Conservation (phyloP, 2,888 invertebrate species). For the Lapara coniferarum region DNA sequence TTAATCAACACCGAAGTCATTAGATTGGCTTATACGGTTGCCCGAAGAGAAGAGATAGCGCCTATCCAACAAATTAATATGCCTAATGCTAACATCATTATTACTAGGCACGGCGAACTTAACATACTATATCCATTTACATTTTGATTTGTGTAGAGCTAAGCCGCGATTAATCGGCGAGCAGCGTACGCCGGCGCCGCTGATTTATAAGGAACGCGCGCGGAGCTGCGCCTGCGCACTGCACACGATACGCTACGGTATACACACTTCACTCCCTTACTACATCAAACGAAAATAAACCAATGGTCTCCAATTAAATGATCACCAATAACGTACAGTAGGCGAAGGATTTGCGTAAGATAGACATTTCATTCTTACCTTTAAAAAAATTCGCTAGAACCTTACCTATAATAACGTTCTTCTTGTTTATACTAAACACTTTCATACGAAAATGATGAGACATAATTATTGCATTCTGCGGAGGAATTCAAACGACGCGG, state of each 20-base stretch:
- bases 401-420: not conserved
- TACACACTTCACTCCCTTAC: constrained; percentile 7
- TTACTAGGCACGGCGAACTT: constrained; percentile 80
- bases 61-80: constrained; percentile 81
- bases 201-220: constrained; percentile 68
- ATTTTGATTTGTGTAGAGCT: constrained; percentile 82
- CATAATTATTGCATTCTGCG: not conserved
- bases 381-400: not conserved
- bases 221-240: constrained; percentile 36
- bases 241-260: constrained; percentile 43
- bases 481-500: constrained; percentile 12
- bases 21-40: constrained; percentile 60
- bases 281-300: constrained; percentile 13
- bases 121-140: constrained; percentile 83
- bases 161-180: constrained; percentile 78
- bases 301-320: not conserved
- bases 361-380: not conserved
- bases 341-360: not conserved
- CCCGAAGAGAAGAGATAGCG: constrained; percentile 70
- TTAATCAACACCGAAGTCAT: not conserved
- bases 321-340: not conserved
- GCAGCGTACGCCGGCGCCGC: constrained; percentile 67
- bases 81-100: constrained; percentile 84
- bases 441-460: not conserved
- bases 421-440: not conserved